A percentile compares a stretch with the other conserved stretches of the same genome.
These are phyloP conservation scores for Oscheius sp. DNA, from an alignment of 2,888 invertebrate species.

Conservation along the genomic window DNA sequence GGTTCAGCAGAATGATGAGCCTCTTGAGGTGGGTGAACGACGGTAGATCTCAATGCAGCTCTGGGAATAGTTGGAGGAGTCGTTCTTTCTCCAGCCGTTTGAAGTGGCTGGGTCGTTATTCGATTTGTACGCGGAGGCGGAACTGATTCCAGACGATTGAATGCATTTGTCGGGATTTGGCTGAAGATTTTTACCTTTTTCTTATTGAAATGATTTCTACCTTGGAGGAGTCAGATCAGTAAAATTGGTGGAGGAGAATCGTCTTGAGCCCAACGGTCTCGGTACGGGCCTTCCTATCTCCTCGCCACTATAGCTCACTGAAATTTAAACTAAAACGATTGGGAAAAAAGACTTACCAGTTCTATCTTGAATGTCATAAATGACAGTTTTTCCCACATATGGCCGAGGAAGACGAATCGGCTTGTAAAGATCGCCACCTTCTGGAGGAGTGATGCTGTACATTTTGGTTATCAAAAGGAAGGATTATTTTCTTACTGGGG, in stretches of 20 bases:
- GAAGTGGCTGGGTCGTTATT: background rate
- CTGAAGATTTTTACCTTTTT: background rate
- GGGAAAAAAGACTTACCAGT: background rate
- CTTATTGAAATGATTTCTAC: background rate
- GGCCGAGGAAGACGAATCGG: slow-evolving; percentile 13
- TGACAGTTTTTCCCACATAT: slow-evolving; percentile 7
- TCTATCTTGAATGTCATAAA: slow-evolving; percentile 16
- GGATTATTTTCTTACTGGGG: slow-evolving; percentile 13
- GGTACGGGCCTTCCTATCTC: slow-evolving; percentile 4
- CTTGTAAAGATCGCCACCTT: slow-evolving; percentile 14
- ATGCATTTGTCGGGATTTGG: background rate
- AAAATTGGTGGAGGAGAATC: background rate
- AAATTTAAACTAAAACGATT: background rate
- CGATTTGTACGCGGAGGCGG: background rate
- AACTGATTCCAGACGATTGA: no score
- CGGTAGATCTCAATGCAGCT: background rate
- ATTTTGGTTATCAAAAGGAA: slow-evolving; percentile 7
- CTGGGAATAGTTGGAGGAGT: background rate
- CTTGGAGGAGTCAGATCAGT: slow-evolving; percentile 23
- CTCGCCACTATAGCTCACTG: background rate
- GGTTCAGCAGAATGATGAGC: slow-evolving; percentile 8
- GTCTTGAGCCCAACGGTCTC: background rate
- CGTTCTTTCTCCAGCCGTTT: background rate
- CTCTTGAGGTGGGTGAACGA: background rate
- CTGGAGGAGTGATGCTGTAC: slow-evolving; percentile 13